Evolutionary conservation across 1,140 invertebrate genomes (phyloP).

Genomic region (Onthophagus taurus): DNA sequence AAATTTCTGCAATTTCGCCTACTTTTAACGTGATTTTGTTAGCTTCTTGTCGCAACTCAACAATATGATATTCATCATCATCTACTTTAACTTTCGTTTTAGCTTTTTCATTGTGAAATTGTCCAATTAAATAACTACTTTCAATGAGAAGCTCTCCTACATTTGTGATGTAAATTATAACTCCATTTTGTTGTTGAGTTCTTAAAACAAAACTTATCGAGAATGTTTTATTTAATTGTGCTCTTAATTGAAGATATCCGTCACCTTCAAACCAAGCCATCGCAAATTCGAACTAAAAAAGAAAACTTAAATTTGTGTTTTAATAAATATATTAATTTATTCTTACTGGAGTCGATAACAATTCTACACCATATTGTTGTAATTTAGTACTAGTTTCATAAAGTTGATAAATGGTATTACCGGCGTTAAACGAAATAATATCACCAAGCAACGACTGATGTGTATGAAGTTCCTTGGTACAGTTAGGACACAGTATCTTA

Average conservation of each 20-base stretch:
- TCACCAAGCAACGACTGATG: slow-evolving; percentile 67
- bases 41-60: slow-evolving; percentile 45
- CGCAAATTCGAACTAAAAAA: slow-evolving; percentile 17
- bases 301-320: slow-evolving; percentile 1
- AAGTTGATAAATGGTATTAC: slow-evolving; percentile 41
- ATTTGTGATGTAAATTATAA: slow-evolving; percentile 29
- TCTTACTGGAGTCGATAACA: slow-evolving; percentile 3
- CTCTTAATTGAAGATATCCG: slow-evolving; percentile 15
- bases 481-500: slow-evolving; percentile 23
- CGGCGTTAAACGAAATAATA: slow-evolving; percentile 67
- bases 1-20: slow-evolving; percentile 47
- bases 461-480: slow-evolving; percentile 36
- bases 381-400: slow-evolving; percentile 4
- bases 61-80: slow-evolving; percentile 53
- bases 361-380: slow-evolving; percentile 5
- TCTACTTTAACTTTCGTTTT: slow-evolving; percentile 52
- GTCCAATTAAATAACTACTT: slow-evolving; percentile 48
- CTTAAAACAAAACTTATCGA: slow-evolving; percentile 12
- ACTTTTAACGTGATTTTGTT: slow-evolving; percentile 50
- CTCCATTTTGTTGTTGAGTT: slow-evolving; percentile 13
- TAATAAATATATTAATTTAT: neutral
- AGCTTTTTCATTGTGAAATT: slow-evolving; percentile 55
- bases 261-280: slow-evolving; percentile 17
- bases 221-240: slow-evolving; percentile 44
- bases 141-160: slow-evolving; percentile 55